Evolutionary conservation across 2,797 vertebrate species (phyloP).

Genomic region (Calcarius lapponicus): DNA sequence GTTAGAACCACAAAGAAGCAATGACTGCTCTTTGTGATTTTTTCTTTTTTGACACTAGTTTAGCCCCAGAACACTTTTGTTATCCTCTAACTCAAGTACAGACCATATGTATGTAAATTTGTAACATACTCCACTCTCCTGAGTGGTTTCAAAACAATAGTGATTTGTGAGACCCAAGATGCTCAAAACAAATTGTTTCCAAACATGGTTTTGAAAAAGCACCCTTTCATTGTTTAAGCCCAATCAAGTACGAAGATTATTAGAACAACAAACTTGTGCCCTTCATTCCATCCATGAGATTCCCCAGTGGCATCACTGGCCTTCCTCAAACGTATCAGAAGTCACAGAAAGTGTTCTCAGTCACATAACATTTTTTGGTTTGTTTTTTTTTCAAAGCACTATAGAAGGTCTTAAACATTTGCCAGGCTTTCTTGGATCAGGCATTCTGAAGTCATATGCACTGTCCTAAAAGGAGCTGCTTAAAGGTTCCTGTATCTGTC

Average conservation of each 20-base stretch:
- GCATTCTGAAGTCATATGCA: constrained; percentile 38
- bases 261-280: background rate
- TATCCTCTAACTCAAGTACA: constrained; percentile 19
- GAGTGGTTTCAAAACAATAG: background rate
- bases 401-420: constrained; percentile 64
- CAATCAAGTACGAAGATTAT: constrained; percentile 58
- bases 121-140: background rate
- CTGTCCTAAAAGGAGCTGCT: constrained; percentile 33
- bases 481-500: constrained; percentile 63
- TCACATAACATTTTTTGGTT: background rate
- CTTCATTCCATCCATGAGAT: constrained; percentile 50
- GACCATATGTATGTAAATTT: background rate
- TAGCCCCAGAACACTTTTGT: constrained; percentile 14
- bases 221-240: constrained; percentile 64
- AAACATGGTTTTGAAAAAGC: constrained; percentile 24
- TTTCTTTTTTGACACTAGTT: background rate
- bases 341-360: background rate
- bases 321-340: constrained; percentile 1
- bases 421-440: constrained; percentile 59
- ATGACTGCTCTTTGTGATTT: constrained; percentile 8
- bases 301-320: constrained; percentile 53
- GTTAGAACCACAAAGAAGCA: background rate
- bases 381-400: constrained; percentile 14
- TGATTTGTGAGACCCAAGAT: background rate
- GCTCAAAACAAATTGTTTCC: background rate